Percentiles rank a stretch among this genome's conserved stretches.
Conservation (phyloP, 1,140 invertebrate species). For the Prorops nasuta region DNA sequence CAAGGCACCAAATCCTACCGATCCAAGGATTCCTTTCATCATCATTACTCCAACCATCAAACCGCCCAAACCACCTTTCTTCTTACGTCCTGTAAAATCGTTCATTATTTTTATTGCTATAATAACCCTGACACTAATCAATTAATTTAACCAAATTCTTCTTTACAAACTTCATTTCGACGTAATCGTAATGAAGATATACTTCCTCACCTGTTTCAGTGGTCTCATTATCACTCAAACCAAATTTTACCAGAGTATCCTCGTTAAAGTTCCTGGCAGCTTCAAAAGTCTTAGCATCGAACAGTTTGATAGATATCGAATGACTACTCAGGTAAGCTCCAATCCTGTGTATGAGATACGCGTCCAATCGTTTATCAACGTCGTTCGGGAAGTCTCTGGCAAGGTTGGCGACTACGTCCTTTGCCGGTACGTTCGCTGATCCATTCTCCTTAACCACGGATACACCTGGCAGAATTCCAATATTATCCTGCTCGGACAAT, state of each 20-base stretch:
- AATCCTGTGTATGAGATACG: conserved; percentile 70
- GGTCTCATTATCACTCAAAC: conserved; percentile 25
- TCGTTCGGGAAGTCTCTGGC: conserved; percentile 74
- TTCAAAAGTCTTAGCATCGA: conserved; percentile 64
- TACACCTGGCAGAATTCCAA: conserved; percentile 69
- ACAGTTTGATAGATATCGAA: conserved; percentile 69
- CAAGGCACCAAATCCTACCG: conserved; percentile 71
- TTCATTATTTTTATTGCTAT: not conserved
- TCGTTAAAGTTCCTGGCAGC: conserved; percentile 55
- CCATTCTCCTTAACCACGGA: conserved; percentile 68
- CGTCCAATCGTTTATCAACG: conserved; percentile 73
- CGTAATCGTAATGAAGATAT: too few species aligned
- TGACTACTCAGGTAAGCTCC: conserved; percentile 71
- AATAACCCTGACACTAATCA: not conserved
- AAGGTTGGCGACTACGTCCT: conserved; percentile 69
- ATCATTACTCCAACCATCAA: conserved; percentile 55
- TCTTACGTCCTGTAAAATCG: conserved; percentile 52
- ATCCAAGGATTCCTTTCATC: conserved; percentile 67
- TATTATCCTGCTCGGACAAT: conserved; percentile 64
- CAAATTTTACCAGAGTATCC: conserved; percentile 48
- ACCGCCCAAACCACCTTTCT: conserved; percentile 45
- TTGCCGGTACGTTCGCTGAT: conserved; percentile 57
- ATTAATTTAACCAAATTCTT: not conserved
- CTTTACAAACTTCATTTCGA: too few species aligned
- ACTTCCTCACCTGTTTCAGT: conserved; percentile 37